These are phyloP conservation scores for Sarcophaga subvicina DNA, from an alignment of 2,888 invertebrate species.

Conservation along the genomic window DNA sequence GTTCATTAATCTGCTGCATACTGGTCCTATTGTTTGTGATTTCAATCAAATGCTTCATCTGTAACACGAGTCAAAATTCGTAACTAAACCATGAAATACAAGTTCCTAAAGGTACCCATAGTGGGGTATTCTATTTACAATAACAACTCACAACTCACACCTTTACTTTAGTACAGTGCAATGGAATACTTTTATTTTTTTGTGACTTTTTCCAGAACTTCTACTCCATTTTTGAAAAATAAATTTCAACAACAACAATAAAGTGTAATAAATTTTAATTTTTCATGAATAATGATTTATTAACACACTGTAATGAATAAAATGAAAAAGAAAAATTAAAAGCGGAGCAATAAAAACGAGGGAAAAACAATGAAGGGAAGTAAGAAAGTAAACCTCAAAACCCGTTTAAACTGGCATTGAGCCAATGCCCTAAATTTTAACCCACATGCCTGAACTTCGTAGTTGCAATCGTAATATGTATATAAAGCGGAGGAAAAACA, in stretches of 20 bases:
- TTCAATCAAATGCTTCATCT: too few relatives aligned
- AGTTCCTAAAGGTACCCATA: too few relatives aligned
- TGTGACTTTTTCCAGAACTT: background rate
- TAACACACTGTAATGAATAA: background rate
- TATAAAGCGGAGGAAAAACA: background rate
- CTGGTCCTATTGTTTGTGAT: too few relatives aligned
- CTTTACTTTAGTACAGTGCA: background rate
- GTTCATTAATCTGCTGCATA: too few relatives aligned
- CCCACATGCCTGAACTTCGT: constrained; percentile 49
- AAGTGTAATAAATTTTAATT: background rate
- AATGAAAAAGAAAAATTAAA: constrained; percentile 2
- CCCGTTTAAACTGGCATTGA: constrained; percentile 70
- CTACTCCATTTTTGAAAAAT: background rate
- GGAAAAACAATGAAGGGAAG: background rate
- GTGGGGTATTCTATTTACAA: too few relatives aligned
- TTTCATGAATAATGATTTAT: background rate
- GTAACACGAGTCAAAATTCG: too few relatives aligned
- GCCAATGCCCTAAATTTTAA: constrained; percentile 71
- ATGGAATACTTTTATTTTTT: background rate
- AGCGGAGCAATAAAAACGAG: background rate
- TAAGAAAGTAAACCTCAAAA: constrained; percentile 52
- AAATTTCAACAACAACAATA: constrained; percentile 1
- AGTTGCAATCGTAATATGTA: constrained; percentile 2
- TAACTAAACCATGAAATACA: too few relatives aligned
- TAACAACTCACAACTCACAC: background rate